Percentiles rank a stretch among this genome's conserved stretches.
Conservation (phyloP, 2,888 invertebrate genomes). For the Mesorhabditis spiculigera region DNA sequence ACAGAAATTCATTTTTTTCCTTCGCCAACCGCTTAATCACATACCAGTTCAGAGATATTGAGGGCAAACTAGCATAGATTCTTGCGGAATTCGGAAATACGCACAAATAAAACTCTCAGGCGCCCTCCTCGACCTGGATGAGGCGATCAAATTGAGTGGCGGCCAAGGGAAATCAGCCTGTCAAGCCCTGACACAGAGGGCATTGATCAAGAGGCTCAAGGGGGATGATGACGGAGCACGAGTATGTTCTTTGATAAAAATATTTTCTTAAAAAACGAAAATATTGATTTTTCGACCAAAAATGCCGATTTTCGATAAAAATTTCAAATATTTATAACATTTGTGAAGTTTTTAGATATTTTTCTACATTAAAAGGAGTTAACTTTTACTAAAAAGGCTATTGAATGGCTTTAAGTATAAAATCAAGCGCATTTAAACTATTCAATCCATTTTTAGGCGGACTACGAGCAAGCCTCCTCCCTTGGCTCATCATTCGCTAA, state of each 20-base stretch:
- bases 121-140: conserved; percentile 71
- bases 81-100: background rate
- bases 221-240: conserved; percentile 71
- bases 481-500: conserved; percentile 84
- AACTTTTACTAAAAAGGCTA: background rate
- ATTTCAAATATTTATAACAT: background rate
- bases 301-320: too few species aligned
- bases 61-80: too few species aligned
- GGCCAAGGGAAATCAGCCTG: conserved; percentile 65
- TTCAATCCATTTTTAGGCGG: conserved; percentile 61
- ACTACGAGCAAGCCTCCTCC: conserved; percentile 76
- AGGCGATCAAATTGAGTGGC: conserved; percentile 70
- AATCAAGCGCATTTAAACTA: background rate
- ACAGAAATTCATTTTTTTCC: too few species aligned
- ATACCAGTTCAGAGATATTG: background rate
- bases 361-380: too few species aligned
- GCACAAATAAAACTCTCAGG: conserved; percentile 26
- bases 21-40: background rate
- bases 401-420: background rate
- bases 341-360: too few species aligned
- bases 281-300: too few species aligned
- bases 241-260: conserved; percentile 20
- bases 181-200: conserved; percentile 80
- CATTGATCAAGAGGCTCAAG: conserved; percentile 72
- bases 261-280: background rate